Evolutionary conservation across 2,888 invertebrate species (phyloP), one percentile per base, ranked within the genome.

Genomic region (Heliconius hortense): DNA sequence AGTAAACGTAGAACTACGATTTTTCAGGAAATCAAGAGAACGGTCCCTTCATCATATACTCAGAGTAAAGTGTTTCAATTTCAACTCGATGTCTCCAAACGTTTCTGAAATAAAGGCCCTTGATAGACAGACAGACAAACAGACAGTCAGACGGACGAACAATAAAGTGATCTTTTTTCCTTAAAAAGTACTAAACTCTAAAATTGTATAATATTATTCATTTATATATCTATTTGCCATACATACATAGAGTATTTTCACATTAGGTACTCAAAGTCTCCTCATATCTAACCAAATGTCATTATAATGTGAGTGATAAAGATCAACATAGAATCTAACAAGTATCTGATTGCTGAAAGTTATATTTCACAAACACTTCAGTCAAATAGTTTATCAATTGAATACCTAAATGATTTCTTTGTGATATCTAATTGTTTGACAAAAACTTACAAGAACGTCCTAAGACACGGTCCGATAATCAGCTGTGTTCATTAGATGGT

Each of bases 381-480:
- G 53, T 24, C 31, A 53, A 63, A 72, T 31, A 64, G 28, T 26
- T 63, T 63, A 48, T 63, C 59, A 71, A 71, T 35, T 39, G 43
- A 28, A 64, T 72, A 63, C 62, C 63, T 72, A 53, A 63, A 63
- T 72, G 28, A 63, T 72, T 72, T 72, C 63, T 48, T 72, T 72
- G 48, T 48, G 48, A 74, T 71, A 48, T 48, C 48, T 21, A 35
- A 70, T 63, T 43, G 64, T 26, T 35, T 63, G 39, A 28, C 59
- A 75, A 75, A 75, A 75, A 71, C 43, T 59, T 59, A 43, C 59
- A 75, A 75, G 63, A 70, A 63, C 39, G 69, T 74, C 53, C 26
- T 15, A 64, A 62, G 67, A 71, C 56, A 74, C 74, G 76, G 72
- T 76, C 39, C 74, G 76, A 68, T 76, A 71, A 56, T 21, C 66